phyloP scores from a whole-genome alignment of 1,140 invertebrate genomes.

The Zaprionus lachaisei region DNA sequence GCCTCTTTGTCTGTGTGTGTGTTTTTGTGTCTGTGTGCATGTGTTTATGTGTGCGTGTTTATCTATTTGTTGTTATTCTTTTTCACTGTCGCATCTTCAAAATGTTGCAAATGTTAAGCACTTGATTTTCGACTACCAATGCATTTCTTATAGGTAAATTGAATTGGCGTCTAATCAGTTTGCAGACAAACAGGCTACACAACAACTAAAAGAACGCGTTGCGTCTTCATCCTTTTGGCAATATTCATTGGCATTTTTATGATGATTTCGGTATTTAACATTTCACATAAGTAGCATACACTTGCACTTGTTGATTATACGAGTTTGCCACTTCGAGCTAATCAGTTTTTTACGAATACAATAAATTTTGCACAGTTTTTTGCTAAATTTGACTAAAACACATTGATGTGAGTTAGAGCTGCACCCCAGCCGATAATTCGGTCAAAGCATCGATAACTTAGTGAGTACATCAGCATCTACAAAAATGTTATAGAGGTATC shows the following conservation, averaged over 20 bases:
- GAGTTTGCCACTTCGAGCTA: background rate
- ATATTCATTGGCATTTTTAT: conserved; percentile 14
- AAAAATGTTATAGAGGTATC: background rate
- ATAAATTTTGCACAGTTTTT: conserved; percentile 34
- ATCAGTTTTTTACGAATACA: conserved; percentile 15
- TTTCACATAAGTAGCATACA: background rate
- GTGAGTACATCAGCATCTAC: conserved; percentile 4
- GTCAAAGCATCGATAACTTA: conserved; percentile 15
- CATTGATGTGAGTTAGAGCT: conserved; percentile 39
- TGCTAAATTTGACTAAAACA: conserved; percentile 45
- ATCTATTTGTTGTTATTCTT: conserved; percentile 7
- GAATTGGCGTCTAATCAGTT: conserved; percentile 39
- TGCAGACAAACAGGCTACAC: conserved; percentile 18
- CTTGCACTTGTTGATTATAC: conserved; percentile 2
- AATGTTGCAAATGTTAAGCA: background rate
- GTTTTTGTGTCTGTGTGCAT: background rate
- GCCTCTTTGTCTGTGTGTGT: conserved; percentile 27
- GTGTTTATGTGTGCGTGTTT: conserved; percentile 1
- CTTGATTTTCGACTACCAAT: conserved; percentile 1
- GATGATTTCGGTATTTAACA: background rate
- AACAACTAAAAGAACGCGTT: conserved; percentile 14
- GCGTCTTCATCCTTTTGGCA: conserved; percentile 2
- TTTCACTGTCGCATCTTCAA: conserved; percentile 1
- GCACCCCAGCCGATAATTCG: conserved; percentile 22
- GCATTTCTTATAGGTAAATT: conserved; percentile 2